Conservation (phyloP, 2,797 vertebrate species). For the Australoheros facetus region DNA sequence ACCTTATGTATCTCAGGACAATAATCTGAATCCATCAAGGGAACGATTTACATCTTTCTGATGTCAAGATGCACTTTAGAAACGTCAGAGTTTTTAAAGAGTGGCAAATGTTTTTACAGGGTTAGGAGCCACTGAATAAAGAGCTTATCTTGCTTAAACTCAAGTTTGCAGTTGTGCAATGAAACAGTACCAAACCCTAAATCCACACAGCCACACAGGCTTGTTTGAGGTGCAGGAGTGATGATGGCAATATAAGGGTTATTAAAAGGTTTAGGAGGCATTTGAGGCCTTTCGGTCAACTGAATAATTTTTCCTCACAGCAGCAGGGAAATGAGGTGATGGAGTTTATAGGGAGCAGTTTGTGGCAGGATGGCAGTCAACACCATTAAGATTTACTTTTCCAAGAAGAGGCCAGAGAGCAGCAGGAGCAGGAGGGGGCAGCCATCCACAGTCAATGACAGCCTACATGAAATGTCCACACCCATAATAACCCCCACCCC, state of each 20-base stretch:
- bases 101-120: slow-evolving; percentile 28
- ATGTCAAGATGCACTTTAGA: slow-evolving; percentile 6
- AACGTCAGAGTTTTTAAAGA: slow-evolving; percentile 22
- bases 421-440: not conserved
- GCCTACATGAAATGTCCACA: slow-evolving; percentile 46
- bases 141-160: slow-evolving; percentile 19
- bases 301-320: slow-evolving; percentile 35
- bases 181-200: slow-evolving; percentile 12
- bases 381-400: slow-evolving; percentile 59
- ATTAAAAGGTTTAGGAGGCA: slow-evolving; percentile 56
- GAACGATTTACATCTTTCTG: not conserved
- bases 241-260: slow-evolving; percentile 38
- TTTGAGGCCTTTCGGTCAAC: slow-evolving; percentile 56
- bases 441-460: slow-evolving; percentile 29
- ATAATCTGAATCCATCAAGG: slow-evolving; percentile 14
- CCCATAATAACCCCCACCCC: slow-evolving; percentile 24
- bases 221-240: slow-evolving; percentile 11
- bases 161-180: not conserved
- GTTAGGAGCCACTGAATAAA: slow-evolving; percentile 14
- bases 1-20: not conserved
- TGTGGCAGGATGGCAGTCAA: slow-evolving; percentile 59
- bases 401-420: slow-evolving; percentile 15
- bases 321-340: slow-evolving; percentile 16
- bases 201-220: slow-evolving; percentile 14
- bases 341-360: slow-evolving; percentile 54